A percentile compares a stretch with the other conserved stretches of the same genome.
phyloP scores from a whole-genome alignment of 2,888 invertebrate species.

The Drosophila paracracens region DNA sequence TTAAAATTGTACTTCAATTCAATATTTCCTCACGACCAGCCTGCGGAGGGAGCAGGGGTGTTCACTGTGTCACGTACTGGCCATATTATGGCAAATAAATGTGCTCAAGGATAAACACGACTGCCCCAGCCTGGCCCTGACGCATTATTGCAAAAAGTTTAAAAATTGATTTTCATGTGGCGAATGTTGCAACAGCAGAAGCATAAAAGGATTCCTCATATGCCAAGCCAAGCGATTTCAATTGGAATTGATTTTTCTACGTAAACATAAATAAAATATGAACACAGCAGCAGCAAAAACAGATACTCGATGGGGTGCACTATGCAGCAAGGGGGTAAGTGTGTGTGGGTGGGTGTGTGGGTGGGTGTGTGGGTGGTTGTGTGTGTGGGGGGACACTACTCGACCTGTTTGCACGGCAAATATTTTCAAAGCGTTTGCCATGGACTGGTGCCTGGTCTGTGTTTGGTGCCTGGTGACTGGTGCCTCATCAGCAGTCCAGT shows the following conservation, averaged over 20 bases:
- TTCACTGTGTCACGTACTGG: constrained; percentile 62
- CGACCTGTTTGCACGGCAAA: constrained; percentile 60
- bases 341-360: neutral
- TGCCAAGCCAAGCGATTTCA: constrained; percentile 49
- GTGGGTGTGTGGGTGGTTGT: neutral
- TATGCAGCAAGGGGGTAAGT: neutral
- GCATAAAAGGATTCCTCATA: constrained; percentile 75
- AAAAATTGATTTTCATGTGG: constrained; percentile 78
- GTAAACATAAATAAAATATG: constrained; percentile 82
- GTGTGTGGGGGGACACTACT: neutral
- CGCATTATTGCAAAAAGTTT: constrained; percentile 71
- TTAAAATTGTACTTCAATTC: constrained; percentile 59
- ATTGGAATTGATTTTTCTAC: constrained; percentile 76
- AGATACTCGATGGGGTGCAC: constrained; percentile 29
- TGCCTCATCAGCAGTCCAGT: constrained; percentile 74
- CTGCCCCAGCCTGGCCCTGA: constrained; percentile 25
- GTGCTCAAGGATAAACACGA: constrained; percentile 71
- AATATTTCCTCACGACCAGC: constrained; percentile 51
- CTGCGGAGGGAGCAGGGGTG: neutral
- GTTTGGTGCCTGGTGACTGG: neutral
- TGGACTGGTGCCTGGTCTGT: constrained; percentile 13
- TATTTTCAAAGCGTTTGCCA: constrained; percentile 60
- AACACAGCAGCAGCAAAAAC: constrained; percentile 38
- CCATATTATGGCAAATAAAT: constrained; percentile 83
- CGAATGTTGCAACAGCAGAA: constrained; percentile 44